Percentiles rank a stretch among this genome's conserved stretches.
phyloP scores from a whole-genome alignment of 2,797 vertebrate genomes.

The Coilia nasus region DNA sequence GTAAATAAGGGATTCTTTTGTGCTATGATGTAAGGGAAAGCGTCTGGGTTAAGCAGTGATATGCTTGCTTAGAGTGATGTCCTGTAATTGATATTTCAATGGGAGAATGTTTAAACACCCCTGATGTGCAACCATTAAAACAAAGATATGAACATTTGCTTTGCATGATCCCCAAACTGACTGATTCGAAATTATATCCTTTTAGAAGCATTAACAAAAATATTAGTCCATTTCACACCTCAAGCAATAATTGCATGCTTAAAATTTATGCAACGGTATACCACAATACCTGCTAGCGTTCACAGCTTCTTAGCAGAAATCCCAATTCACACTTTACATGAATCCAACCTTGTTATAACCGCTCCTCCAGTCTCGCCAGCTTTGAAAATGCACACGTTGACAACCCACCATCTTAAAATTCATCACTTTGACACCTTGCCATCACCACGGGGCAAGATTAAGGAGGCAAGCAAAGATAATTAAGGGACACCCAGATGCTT shows the following conservation, averaged over 20 bases:
- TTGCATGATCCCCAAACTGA: neutral
- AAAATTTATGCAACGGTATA: slow-evolving; percentile 83
- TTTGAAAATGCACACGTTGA: slow-evolving; percentile 84
- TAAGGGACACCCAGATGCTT: slow-evolving; percentile 84
- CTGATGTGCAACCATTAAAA: neutral
- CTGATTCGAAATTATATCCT: neutral
- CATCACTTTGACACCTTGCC: slow-evolving; percentile 86
- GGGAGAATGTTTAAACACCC: neutral
- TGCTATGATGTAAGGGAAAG: neutral
- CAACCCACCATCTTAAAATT: slow-evolving; percentile 87
- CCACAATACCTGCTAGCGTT: slow-evolving; percentile 84
- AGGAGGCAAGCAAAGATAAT: slow-evolving; percentile 82
- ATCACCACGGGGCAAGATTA: slow-evolving; percentile 84
- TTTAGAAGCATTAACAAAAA: slow-evolving; percentile 67
- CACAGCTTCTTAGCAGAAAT: slow-evolving; percentile 88
- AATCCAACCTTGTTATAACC: slow-evolving; percentile 88
- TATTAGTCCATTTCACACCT: slow-evolving; percentile 87
- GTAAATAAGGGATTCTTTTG: neutral
- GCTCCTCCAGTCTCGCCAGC: slow-evolving; percentile 79
- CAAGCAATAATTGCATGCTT: slow-evolving; percentile 80
- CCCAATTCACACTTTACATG: slow-evolving; percentile 89
- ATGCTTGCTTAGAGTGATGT: neutral
- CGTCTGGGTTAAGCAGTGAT: neutral
- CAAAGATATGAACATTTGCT: neutral
- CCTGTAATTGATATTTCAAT: neutral